Percentiles rank a stretch among this genome's conserved stretches.
phyloP scores from a whole-genome alignment of 1,140 invertebrate species.

The Ceratosolen solmsi region DNA sequence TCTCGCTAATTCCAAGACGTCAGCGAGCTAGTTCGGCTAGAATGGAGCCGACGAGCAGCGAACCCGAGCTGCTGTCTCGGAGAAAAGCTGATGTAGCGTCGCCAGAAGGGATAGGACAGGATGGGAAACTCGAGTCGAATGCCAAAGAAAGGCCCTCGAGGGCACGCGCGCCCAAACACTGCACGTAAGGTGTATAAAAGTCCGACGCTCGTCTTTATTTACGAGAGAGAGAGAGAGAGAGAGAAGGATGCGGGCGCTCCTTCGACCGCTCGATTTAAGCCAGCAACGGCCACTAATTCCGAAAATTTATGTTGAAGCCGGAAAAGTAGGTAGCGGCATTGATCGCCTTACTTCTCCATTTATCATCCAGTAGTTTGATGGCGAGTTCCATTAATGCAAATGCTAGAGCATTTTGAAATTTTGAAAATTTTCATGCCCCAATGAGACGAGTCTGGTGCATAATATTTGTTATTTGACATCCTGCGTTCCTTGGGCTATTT shows the following conservation, averaged over 20 bases:
- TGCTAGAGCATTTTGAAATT: no score
- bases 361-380: no score
- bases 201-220: neutral
- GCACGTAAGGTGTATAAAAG: neutral
- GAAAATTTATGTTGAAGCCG: neutral
- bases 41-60: neutral
- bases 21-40: neutral
- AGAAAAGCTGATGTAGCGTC: slow-evolving; percentile 13
- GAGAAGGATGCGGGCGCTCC: neutral
- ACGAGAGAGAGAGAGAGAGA: neutral
- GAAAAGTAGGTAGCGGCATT: no score
- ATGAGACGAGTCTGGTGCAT: no score
- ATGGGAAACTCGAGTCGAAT: neutral
- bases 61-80: neutral
- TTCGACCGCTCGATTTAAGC: neutral
- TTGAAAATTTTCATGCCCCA: no score
- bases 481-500: no score
- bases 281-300: neutral
- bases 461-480: no score
- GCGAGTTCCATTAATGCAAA: no score
- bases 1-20: slow-evolving; percentile 16
- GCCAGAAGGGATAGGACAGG: neutral
- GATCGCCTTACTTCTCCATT: no score
- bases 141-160: neutral
- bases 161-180: neutral